Evolutionary conservation across 1,140 invertebrate species (phyloP).

Genomic region (Eumaeus atala): DNA sequence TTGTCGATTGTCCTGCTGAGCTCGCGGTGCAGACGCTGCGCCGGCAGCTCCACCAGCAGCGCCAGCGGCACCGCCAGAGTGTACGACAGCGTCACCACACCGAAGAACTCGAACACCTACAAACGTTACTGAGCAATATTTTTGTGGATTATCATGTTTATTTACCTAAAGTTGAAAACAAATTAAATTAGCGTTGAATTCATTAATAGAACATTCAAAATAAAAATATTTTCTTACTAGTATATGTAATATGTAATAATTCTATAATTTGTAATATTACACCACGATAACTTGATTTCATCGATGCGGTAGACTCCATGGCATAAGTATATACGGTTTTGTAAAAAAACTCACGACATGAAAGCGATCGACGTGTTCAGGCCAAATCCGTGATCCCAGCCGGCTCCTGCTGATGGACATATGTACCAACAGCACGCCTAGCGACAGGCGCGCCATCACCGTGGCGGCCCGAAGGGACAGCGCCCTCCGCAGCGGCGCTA

Average conservation of each 20-base stretch:
- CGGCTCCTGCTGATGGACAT: background rate
- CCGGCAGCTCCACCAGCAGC: slow-evolving; percentile 49
- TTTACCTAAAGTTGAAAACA: too few relatives aligned
- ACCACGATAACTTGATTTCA: too few relatives aligned
- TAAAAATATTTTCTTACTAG: too few relatives aligned
- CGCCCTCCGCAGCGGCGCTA: background rate
- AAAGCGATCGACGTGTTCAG: slow-evolving; percentile 34
- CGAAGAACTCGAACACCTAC: slow-evolving; percentile 48
- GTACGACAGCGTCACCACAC: slow-evolving; percentile 43
- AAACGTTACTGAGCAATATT: too few relatives aligned
- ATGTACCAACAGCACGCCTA: background rate
- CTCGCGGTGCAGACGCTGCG: slow-evolving; percentile 37
- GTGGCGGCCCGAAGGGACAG: background rate
- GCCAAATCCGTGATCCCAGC: background rate
- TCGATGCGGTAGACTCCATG: too few relatives aligned
- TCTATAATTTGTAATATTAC: too few relatives aligned
- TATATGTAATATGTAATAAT: too few relatives aligned
- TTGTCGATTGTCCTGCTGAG: slow-evolving; percentile 19
- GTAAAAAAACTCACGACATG: background rate
- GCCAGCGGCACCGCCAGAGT: slow-evolving; percentile 45
- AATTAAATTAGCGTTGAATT: too few relatives aligned
- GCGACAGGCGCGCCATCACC: background rate
- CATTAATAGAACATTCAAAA: too few relatives aligned
- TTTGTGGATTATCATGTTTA: too few relatives aligned
- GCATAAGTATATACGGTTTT: too few relatives aligned